These are phyloP conservation scores for Coluber constrictor DNA, from an alignment of 2,797 vertebrate genomes.

Conservation along the genomic window DNA sequence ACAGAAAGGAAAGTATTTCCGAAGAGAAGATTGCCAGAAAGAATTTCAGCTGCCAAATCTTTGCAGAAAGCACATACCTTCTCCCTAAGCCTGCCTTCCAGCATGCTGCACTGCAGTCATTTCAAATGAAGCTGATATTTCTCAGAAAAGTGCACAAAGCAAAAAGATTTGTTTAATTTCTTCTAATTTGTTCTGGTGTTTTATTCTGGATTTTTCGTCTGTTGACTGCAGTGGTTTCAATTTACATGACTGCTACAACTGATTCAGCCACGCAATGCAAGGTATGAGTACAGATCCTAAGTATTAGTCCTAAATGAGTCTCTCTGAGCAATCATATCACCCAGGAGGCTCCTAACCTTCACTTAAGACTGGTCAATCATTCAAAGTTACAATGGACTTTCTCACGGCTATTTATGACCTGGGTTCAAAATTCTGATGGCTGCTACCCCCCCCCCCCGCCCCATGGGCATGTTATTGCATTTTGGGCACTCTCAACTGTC, in stretches of 20 bases:
- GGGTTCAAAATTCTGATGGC: neutral
- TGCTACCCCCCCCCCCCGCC: rapidly evolving
- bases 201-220: neutral
- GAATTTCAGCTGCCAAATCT: neutral
- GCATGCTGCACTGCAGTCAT: neutral
- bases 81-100: neutral
- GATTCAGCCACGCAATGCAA: neutral
- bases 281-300: neutral
- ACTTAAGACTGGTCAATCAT: neutral
- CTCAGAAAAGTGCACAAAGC: neutral
- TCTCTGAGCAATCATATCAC: neutral
- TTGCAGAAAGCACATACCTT: neutral
- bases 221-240: neutral
- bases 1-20: conserved; percentile 30
- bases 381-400: neutral
- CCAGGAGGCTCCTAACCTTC: neutral
- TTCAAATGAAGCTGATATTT: neutral
- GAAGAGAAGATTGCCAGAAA: conserved; percentile 7
- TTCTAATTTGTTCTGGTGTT: neutral
- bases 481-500: neutral
- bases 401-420: neutral
- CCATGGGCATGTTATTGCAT: neutral
- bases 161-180: neutral
- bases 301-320: neutral
- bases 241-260: neutral